Evolutionary conservation across 1,140 invertebrate genomes (phyloP).

Genomic region (Nylanderia fulva): DNA sequence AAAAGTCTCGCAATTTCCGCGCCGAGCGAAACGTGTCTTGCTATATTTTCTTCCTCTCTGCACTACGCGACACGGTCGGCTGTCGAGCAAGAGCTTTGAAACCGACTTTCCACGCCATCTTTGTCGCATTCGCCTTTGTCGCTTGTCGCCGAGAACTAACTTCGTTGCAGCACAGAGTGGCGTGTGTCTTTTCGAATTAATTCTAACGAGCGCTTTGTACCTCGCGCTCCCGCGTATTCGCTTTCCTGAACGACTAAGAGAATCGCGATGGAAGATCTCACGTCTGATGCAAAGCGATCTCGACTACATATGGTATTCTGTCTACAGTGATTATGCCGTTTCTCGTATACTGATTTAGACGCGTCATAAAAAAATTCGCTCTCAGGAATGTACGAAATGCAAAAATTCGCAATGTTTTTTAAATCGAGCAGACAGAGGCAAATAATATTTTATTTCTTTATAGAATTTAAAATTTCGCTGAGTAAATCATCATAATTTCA

Average conservation of each 20-base stretch:
- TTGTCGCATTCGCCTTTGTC: constrained; percentile 34
- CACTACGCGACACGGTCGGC: background rate
- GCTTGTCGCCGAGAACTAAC: constrained; percentile 50
- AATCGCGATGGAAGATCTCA: background rate
- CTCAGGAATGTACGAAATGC: background rate
- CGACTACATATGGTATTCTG: background rate
- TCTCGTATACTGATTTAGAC: background rate
- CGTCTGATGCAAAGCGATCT: background rate
- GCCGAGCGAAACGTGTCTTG: background rate
- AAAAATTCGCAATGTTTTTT: background rate
- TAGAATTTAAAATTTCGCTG: background rate
- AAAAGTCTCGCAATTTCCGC: constrained; percentile 38
- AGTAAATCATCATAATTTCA: background rate
- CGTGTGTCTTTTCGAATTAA: constrained; percentile 62
- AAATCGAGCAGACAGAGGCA: background rate
- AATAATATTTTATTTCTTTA: background rate
- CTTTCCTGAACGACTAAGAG: constrained; percentile 20
- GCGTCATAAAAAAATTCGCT: background rate
- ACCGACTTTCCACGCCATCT: constrained; percentile 53
- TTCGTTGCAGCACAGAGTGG: constrained; percentile 40
- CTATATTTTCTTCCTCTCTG: constrained; percentile 5
- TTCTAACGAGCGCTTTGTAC: constrained; percentile 64
- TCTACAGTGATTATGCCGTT: background rate
- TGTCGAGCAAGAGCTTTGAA: constrained; percentile 55
- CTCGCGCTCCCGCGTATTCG: constrained; percentile 34